Base-by-base conservation (phyloP, 1,140 invertebrate genomes). In the Pachypeltis micranthus region DNA sequence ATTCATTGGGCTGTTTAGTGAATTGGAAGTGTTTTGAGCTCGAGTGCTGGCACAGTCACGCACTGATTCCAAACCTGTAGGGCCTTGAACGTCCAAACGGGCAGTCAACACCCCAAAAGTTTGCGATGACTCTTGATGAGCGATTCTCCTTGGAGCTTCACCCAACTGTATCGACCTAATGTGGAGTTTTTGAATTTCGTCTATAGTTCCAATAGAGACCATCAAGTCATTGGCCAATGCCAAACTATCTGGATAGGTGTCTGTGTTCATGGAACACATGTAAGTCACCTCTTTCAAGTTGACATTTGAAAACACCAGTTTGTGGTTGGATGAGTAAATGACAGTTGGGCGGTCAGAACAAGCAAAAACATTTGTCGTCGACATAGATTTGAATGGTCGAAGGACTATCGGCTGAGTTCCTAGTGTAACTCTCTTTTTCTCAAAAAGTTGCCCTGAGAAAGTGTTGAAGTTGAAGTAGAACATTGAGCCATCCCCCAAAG, bases 271-370 rank as follows among this genome's bases (percentile, higher is more conserved):
- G 0, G 93, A 93, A 76, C 96, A 99, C 93, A 99, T 98, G 72
- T 98, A 93, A 71, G 92, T 93, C 0, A 99, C 96, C 77, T 98
- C 92, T 73, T 94, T 93, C 12, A 99, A 78, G 77, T 99, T 99
- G 1, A 99, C 96, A 79, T 98, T 99, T 24, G 95, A 98, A 77
- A 99, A 99, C 0, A 99, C 94, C 2, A 99, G 79, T 77, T 99
- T 99, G 72, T 98, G 92, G 79, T 98, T 99, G 7, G 93, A 96
- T 7, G 93, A 97, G 77, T 98, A 99, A 67, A 99, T 98, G 1
- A 99, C 96, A 0, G 96, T 97, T 0, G 96, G 96, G 56, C 96
- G 81, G 76, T 99, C 96, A 0, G 93, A 97, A 73, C 96, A 99
- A 12, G 95, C 96, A 78, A 99, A 99, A 2, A 99, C 93, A 77